Percentiles rank a stretch among this genome's conserved stretches.
These are phyloP conservation scores for Mythimna vitellina DNA, from an alignment of 2,888 invertebrate genomes.

Conservation along the genomic window DNA sequence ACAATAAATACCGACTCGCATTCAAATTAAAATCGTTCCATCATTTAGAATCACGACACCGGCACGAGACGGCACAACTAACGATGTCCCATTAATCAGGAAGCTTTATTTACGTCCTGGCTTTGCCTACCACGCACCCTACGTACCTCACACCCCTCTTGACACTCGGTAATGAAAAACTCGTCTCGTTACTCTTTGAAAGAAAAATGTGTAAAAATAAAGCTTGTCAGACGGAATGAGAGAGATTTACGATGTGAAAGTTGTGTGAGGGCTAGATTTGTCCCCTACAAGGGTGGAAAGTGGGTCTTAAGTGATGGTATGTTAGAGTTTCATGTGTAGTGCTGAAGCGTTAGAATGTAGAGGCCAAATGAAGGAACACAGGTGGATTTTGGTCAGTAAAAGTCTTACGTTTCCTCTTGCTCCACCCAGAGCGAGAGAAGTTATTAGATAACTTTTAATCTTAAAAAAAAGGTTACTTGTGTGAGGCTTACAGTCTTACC, in stretches of 20 bases:
- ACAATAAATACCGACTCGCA: conserved; percentile 11
- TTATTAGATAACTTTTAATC: too few relatives aligned
- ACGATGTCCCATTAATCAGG: conserved; percentile 58
- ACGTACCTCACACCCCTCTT: conserved; percentile 10
- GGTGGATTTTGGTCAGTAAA: too few relatives aligned
- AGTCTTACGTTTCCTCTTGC: too few relatives aligned
- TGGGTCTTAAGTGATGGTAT: not conserved
- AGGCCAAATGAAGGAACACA: too few relatives aligned
- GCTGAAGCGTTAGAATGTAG: too few relatives aligned
- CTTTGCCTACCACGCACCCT: conserved; percentile 49
- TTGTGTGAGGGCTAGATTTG: conserved; percentile 8
- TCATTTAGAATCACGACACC: conserved; percentile 42
- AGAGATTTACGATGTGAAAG: conserved; percentile 27
- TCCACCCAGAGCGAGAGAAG: too few relatives aligned
- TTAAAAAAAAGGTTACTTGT: not conserved
- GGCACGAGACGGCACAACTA: conserved; percentile 47
- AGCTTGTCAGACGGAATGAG: conserved; percentile 27
- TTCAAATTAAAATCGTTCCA: conserved; percentile 49
- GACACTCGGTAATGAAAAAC: conserved; percentile 47
- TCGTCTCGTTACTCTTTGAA: conserved; percentile 26
- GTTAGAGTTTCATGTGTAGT: not conserved
- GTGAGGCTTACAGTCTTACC: not conserved
- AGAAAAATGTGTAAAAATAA: conserved; percentile 34
- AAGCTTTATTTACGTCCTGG: conserved; percentile 57
- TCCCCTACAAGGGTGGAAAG: conserved; percentile 1